Evolutionary conservation across 2,888 invertebrate species (phyloP).

Genomic region (Eledone cirrhosa): DNA sequence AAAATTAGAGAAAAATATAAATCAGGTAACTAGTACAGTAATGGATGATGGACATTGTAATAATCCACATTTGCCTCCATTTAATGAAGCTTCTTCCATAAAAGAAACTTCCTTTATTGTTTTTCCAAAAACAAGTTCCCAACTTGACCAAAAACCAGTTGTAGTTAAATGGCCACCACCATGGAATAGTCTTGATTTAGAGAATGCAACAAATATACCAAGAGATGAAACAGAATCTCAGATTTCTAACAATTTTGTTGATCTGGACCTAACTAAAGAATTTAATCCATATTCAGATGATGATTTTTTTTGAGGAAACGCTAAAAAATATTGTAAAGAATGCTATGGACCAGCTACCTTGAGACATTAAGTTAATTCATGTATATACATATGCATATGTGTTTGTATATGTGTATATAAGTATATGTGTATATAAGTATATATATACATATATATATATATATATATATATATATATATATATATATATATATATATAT

Average conservation of each 20-base stretch:
- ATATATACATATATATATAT: no score
- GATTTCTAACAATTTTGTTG: constrained; percentile 15
- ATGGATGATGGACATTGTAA: neutral
- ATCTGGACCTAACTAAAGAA: constrained; percentile 10
- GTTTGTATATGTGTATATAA: no score
- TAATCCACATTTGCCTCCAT: neutral
- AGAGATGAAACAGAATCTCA: constrained; percentile 18
- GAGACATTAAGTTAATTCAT: no score
- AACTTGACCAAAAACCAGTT: neutral
- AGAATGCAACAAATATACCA: neutral
- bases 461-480: no score
- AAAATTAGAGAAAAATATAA: no score
- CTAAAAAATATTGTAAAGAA: no score
- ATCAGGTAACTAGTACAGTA: no score
- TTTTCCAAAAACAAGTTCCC: neutral
- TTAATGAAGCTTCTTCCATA: neutral
- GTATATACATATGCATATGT: no score
- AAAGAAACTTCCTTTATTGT: constrained; percentile 9
- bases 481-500: no score
- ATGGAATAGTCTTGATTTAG: neutral
- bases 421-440: no score
- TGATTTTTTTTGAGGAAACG: neutral
- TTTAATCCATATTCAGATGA: constrained; percentile 8
- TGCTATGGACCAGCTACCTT: no score
- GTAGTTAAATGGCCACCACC: neutral